Evolutionary conservation across 2,888 invertebrate species (phyloP), one percentile per base, ranked within the genome.

Genomic region (Mylabris sibirica): DNA sequence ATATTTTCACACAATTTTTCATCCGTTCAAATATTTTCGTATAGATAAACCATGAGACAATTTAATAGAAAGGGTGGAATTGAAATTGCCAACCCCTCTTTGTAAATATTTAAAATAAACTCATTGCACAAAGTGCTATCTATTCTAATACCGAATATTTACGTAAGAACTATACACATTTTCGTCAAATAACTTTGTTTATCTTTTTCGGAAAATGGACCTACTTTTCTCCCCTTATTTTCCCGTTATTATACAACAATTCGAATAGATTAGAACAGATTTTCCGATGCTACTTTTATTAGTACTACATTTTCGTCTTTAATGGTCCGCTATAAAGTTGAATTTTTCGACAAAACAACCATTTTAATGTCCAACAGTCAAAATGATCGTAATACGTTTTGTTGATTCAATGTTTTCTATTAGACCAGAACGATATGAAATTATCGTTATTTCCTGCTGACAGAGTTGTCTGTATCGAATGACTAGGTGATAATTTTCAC

Each of bases 61-160:
- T 44, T 44, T 17, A 38, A 38, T 38, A 38, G 17, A 17, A 30
- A 60, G 38, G 38, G 22, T 38, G 20, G 38, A 60, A 38, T 35
- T 14, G n/a, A 34, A 12, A 49, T 53, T 63, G 4, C 34, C 57
- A 49, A 35, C 20, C 35, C 57, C 22, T 14, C 30, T 30, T 30
- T 17, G 75, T 76, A 80, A 80, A 79, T 79, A 79, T 79, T 79
- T 79, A 77, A 73, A 70, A 77, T 73, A 77, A 78, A 79, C 76
- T 78, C 78, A 80, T 80, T 78, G 76, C 75, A 72, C 72, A 76
- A 74, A 77, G 78, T 78, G 78, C 77, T 53, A 53, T 53, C 5
- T 53, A 53, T 53, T 24, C 12, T 24, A 53, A 53, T 53, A 49
- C 3, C 20, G 20, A 1, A 49, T 49, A 53, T 53, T 53, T 53